phyloP scores from a whole-genome alignment of 2,888 invertebrate genomes.

The Pycnomerus fuliginosus region DNA sequence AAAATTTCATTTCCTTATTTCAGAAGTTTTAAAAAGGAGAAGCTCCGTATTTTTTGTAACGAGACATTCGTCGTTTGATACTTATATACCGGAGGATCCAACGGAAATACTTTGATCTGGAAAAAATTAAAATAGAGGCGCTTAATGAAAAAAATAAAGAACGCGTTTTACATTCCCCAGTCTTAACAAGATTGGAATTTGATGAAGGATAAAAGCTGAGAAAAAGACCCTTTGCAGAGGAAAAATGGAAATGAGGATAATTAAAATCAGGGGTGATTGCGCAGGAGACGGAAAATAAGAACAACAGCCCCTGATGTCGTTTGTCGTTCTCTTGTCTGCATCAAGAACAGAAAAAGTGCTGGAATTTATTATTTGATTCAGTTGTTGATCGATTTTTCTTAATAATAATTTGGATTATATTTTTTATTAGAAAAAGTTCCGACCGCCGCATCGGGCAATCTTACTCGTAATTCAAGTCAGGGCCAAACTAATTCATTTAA shows the following conservation, averaged over 20 bases:
- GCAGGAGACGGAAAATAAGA: neutral
- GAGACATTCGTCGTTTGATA: neutral
- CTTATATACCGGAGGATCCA: neutral
- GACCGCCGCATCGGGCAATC: too few relatives aligned
- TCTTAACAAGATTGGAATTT: conserved; percentile 46
- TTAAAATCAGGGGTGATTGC: conserved; percentile 42
- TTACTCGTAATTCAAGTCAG: too few relatives aligned
- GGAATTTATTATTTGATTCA: too few relatives aligned
- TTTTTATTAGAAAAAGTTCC: too few relatives aligned
- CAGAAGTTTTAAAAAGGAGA: neutral
- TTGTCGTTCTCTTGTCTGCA: too few relatives aligned
- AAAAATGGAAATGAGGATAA: conserved; percentile 47
- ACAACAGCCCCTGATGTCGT: too few relatives aligned
- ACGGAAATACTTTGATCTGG: neutral
- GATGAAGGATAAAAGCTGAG: conserved; percentile 47
- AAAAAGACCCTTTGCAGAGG: conserved; percentile 41
- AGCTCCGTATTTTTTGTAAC: neutral
- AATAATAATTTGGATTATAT: too few relatives aligned
- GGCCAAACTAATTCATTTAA: too few relatives aligned
- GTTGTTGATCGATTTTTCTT: too few relatives aligned
- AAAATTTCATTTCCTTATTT: neutral
- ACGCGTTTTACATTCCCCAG: conserved; percentile 33
- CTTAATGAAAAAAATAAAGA: conserved; percentile 42
- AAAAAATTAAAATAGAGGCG: conserved; percentile 24
- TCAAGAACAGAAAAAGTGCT: too few relatives aligned